These are phyloP conservation scores for Oophaga pumilio DNA, from an alignment of 2,113 vertebrate genomes.

Conservation along the genomic window DNA sequence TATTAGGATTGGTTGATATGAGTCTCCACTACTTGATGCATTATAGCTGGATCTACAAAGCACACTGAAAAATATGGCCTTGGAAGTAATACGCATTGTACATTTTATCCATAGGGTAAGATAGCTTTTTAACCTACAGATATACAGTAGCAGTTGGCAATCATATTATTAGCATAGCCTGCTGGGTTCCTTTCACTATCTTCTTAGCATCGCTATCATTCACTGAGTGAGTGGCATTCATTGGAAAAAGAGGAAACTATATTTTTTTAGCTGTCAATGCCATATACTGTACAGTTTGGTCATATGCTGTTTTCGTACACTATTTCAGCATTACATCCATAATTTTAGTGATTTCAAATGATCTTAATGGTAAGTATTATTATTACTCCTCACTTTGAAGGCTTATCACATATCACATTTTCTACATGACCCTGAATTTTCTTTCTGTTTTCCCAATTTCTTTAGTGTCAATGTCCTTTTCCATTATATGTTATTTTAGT, in stretches of 20 bases:
- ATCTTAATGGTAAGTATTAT: no score
- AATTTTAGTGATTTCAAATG: background rate
- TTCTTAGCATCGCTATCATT: no score
- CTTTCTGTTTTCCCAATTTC: background rate
- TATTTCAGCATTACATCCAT: background rate
- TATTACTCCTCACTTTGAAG: background rate
- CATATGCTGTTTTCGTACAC: background rate
- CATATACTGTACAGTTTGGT: background rate
- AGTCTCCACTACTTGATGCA: no score
- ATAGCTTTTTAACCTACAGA: background rate
- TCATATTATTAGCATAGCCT: no score
- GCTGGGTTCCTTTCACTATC: no score
- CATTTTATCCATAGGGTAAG: background rate
- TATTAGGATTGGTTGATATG: no score
- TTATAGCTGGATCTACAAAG: no score
- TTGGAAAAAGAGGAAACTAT: no score
- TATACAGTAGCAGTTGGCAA: no score
- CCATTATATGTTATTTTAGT: slow-evolving; percentile 41
- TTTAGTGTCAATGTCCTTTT: slow-evolving; percentile 29
- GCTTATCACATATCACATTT: background rate
- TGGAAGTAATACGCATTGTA: background rate
- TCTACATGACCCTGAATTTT: slow-evolving; percentile 27
- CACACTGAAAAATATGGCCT: no score
- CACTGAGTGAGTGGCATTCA: no score
- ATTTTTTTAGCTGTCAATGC: no score